phyloP scores from a whole-genome alignment of 2,113 vertebrate species.

The Gymnorhina tibicen region DNA sequence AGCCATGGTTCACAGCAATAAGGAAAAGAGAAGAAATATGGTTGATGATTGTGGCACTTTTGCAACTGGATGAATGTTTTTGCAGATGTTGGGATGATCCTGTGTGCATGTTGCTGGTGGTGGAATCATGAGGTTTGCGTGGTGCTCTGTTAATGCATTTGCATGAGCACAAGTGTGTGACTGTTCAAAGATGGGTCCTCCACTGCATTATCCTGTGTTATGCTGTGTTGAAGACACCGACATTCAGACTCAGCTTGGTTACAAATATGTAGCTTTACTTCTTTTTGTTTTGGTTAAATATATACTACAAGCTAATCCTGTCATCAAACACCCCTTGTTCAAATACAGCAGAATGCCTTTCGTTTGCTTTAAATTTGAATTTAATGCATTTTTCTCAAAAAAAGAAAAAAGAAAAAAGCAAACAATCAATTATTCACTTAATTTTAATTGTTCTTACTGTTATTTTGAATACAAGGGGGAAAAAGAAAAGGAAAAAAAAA shows the following conservation, averaged over 20 bases:
- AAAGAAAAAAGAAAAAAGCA: background rate
- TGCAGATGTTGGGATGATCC: background rate
- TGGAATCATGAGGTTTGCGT: background rate
- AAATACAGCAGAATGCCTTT: background rate
- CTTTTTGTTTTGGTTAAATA: background rate
- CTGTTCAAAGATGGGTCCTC: background rate
- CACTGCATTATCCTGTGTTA: background rate
- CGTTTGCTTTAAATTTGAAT: background rate
- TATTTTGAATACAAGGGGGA: too few species aligned
- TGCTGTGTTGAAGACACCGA: rapidly evolving
- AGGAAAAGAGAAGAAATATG: background rate
- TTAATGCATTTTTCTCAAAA: background rate
- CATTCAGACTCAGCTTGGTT: background rate
- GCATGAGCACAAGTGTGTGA: background rate
- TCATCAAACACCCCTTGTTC: background rate
- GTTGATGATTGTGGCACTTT: background rate
- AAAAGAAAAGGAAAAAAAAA: too few species aligned
- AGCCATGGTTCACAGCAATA: background rate
- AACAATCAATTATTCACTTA: background rate
- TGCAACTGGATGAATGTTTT: background rate
- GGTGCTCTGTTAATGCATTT: background rate
- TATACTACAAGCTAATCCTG: background rate
- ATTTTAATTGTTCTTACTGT: background rate
- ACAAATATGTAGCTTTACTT: background rate
- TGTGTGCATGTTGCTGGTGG: rapidly evolving